Base-by-base conservation (phyloP, 2,888 invertebrate genomes). In the Phalangium opilio region DNA sequence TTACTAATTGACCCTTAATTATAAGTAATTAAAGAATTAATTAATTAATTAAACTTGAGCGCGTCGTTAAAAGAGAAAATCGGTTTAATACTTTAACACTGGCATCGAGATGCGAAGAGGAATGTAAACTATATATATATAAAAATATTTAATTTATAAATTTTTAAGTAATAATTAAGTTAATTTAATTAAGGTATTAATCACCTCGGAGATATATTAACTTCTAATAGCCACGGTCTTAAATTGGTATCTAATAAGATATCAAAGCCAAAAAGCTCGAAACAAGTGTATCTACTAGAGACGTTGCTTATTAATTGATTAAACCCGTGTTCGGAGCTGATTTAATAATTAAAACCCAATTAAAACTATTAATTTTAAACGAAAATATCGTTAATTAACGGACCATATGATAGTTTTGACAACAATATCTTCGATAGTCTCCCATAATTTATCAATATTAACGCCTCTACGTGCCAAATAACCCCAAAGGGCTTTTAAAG, bases 201-300 rank as follows among this genome's bases (percentile, higher is more conserved):
- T 20, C 39, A 57, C 57, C 57, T 59, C 3, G 95, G 93, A 3
- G 90, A 90, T 17, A 95, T 70, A 64, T 95, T 95, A 19, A 93
- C 87, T 69, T 95, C 95, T 49, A 95, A 67, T 36, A 95, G 70
- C 95, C 95, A 95, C 0, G 95, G 93, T 62, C 91, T 90, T 58
- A 93, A 68, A 58, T 81, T 78, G 53, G 84, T 81, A 66, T 95
- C 95, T 47, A 95, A 76, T 42, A 95, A 70, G 58, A 95, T 86
- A 67, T 95, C 95, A 65, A 93, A 95, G 19, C 95, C 95, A 64
- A 87, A 95, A 34, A 91, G 67, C 66, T 87, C 85, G 45, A 50
- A 58, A 38, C 56, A 54, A 32, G 50, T 53, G 36, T 56, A 56
- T 2, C 47, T 35, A 44, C 47, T 51, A 4, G 51, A 42, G 43